These are phyloP conservation scores for Drepana falcataria DNA, from an alignment of 2,888 invertebrate genomes.

Conservation along the genomic window DNA sequence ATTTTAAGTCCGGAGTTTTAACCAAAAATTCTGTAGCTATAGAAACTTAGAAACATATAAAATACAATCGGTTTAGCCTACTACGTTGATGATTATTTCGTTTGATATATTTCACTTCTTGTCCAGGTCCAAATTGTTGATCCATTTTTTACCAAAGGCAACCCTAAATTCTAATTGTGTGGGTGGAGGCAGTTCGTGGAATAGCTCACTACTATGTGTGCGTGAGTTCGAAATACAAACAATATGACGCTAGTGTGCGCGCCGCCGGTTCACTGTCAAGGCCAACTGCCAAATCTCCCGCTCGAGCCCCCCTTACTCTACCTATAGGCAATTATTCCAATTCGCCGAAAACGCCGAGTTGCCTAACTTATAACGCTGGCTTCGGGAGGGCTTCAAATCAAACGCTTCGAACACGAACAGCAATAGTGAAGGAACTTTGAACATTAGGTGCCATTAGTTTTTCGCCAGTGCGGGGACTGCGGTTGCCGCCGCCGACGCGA, in stretches of 20 bases:
- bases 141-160: constrained; percentile 21
- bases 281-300: constrained; percentile 76
- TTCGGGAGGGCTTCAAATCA: constrained; percentile 27
- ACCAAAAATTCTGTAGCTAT: too few relatives aligned
- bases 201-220: constrained; percentile 48
- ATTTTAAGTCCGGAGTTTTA: too few relatives aligned
- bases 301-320: constrained; percentile 51
- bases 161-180: constrained; percentile 61
- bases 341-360: constrained; percentile 50
- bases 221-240: constrained; percentile 53
- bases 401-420: constrained; percentile 27
- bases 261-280: constrained; percentile 77
- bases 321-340: constrained; percentile 58
- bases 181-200: constrained; percentile 71
- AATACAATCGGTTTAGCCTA: too few relatives aligned
- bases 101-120: too few relatives aligned
- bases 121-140: background rate
- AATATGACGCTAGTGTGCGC: constrained; percentile 50
- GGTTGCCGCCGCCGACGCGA: constrained; percentile 43
- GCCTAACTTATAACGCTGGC: constrained; percentile 43
- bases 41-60: too few relatives aligned
- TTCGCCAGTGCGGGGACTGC: constrained; percentile 29
- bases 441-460: constrained; percentile 23
- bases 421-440: constrained; percentile 39
- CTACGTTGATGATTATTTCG: too few relatives aligned